A percentile compares a stretch with the other conserved stretches of the same genome.
Conservation (phyloP, 2,113 vertebrate genomes). For the Micronycteris hirsuta region DNA sequence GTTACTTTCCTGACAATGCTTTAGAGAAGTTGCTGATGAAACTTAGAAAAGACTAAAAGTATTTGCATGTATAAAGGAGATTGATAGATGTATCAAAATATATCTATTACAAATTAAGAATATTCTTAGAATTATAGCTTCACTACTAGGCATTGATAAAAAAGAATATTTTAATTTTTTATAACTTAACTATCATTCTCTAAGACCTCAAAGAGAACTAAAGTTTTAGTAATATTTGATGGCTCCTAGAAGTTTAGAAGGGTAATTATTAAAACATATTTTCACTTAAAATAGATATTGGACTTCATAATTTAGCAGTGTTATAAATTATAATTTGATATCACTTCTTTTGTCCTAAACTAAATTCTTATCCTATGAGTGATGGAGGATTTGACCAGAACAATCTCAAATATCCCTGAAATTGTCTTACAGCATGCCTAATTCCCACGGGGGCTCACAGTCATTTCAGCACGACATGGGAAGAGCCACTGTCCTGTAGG, state of each 20-base stretch:
- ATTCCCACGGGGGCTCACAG: background rate
- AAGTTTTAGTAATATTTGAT: slow-evolving; percentile 54
- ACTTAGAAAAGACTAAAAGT: slow-evolving; percentile 44
- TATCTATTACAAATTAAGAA: slow-evolving; percentile 50
- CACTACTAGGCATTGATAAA: slow-evolving; percentile 49
- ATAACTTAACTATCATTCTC: slow-evolving; percentile 50
- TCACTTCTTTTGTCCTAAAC: background rate
- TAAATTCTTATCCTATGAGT: background rate
- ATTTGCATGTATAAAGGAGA: slow-evolving; percentile 38
- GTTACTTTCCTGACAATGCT: background rate
- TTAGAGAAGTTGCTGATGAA: slow-evolving; percentile 11
- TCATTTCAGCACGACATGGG: background rate
- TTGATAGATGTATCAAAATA: slow-evolving; percentile 37
- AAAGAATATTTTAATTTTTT: slow-evolving; percentile 63
- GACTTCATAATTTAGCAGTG: slow-evolving; percentile 53
- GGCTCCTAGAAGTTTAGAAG: slow-evolving; percentile 44
- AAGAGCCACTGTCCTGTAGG: background rate
- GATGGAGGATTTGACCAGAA: background rate
- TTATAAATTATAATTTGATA: slow-evolving; percentile 52
- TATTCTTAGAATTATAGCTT: slow-evolving; percentile 62
- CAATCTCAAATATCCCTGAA: background rate
- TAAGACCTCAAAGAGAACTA: slow-evolving; percentile 50
- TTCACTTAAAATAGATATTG: slow-evolving; percentile 66
- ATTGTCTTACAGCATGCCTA: background rate
- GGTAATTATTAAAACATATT: slow-evolving; percentile 69